Base-by-base conservation (phyloP, 2,888 invertebrate species). In the Melipona bicolor region DNA sequence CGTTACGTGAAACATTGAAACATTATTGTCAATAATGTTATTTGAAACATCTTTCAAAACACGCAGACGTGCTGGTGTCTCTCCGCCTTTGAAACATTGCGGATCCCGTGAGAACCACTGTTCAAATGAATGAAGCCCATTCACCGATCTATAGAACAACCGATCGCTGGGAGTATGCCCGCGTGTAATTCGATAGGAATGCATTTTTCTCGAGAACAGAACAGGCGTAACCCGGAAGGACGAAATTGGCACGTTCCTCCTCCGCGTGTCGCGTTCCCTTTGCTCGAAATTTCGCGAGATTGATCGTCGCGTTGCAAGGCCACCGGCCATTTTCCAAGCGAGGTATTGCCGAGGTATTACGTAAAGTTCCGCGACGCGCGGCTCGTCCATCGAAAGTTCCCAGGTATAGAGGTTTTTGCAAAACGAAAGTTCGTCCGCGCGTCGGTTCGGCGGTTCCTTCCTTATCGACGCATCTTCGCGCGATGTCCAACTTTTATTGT, bases 141-240 rank as follows among this genome's bases (percentile, higher is more conserved):
- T 90, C 90, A 88, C 89, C 85, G 89, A 90, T 88, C 83, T 86
- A 79, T 81, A 73, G 71, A 61, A 67, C n/a, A 52, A 70, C 21
- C 67, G 82, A 85, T 85, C 79, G 56, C 79, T 43, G 68, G 79
- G 77, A 17, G 61, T 27, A 79, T 82, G 78, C 24, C 62, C 76
- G 79, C 86, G 90, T 91, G 43, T 43, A 91, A 91, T 91, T 87
- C 89, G 84, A 91, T 87, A 88, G 91, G 91, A 90, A 91, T 91
- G 91, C 87, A 89, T 91, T 90, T 91, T 88, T 24, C 27, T 87
- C 62, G 61, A 52, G 59, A 19, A 43, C 71, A 65, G 78, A 85
- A 70, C 75, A 75, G 84, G 80, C 79, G 87, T 84, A 62, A 74
- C 81, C 81, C 81, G 79, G 76, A 77, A 72, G 72, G 19, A 32